phyloP scores from a whole-genome alignment of 53 echinoderm and acorn worm genomes.

The Henricia sp. region DNA sequence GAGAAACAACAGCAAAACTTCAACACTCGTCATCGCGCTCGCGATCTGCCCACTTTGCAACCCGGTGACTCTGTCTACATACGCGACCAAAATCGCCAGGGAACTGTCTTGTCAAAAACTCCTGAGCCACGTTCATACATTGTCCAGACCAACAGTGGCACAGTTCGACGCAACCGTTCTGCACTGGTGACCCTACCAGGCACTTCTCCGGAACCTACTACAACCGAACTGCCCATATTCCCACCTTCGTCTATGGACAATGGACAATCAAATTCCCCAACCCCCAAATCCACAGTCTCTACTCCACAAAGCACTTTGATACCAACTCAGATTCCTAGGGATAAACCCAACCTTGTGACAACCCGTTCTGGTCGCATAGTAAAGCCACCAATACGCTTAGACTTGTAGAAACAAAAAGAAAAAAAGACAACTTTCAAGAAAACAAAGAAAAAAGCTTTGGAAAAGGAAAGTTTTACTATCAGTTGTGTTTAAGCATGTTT shows the following conservation, averaged over 20 bases:
- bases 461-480: too few species aligned
- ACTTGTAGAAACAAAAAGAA: too few species aligned
- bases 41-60: background rate
- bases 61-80: conserved; percentile 25
- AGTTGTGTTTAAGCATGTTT: too few species aligned
- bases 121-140: conserved; percentile 34
- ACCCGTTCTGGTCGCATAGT: background rate
- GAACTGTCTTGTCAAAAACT: background rate
- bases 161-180: background rate
- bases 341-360: too few species aligned
- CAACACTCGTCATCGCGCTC: conserved; percentile 19
- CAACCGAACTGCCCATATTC: too few species aligned
- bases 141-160: conserved; percentile 25
- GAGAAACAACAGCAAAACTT: conserved; percentile 25
- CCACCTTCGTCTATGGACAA: too few species aligned
- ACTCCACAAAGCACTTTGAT: too few species aligned
- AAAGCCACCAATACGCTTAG: background rate
- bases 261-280: too few species aligned
- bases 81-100: conserved; percentile 31
- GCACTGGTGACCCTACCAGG: background rate
- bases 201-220: background rate
- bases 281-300: too few species aligned
- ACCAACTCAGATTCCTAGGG: too few species aligned
- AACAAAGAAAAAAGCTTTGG: too few species aligned
- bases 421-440: too few species aligned